Conservation (phyloP, 1,140 invertebrate species). For the Globodera rostochiensis region DNA sequence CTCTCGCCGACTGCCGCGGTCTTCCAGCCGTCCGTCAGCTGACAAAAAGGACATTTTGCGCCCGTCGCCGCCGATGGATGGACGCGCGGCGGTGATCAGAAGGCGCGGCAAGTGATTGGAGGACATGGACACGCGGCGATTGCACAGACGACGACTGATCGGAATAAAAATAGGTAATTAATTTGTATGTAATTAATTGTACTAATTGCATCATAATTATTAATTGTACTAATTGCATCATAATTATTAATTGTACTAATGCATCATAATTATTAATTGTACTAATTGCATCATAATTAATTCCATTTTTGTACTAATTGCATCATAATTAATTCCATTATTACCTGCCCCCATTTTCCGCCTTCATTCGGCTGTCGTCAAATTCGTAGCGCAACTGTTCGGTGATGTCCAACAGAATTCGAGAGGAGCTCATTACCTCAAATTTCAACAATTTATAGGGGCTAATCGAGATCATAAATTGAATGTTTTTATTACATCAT, state of each 20-base stretch:
- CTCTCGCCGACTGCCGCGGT: conserved; percentile 49
- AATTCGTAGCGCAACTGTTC: conserved; percentile 61
- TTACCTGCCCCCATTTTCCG: conserved; percentile 28
- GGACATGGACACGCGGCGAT: conserved; percentile 59
- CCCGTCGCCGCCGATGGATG: conserved; percentile 54
- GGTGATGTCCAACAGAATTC: conserved; percentile 60
- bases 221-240: too few species aligned
- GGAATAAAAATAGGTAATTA: conserved; percentile 8
- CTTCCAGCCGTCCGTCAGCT: conserved; percentile 61
- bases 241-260: too few species aligned
- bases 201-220: not conserved
- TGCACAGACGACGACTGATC: conserved; percentile 46
- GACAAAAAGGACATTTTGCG: conserved; percentile 65
- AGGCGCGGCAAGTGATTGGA: conserved; percentile 60
- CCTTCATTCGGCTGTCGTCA: conserved; percentile 51
- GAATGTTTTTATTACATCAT: conserved; percentile 48
- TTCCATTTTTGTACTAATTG: too few species aligned
- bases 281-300: too few species aligned
- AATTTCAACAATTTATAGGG: not conserved
- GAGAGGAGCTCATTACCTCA: conserved; percentile 42
- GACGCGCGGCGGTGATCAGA: conserved; percentile 63
- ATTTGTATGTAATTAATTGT: not conserved
- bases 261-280: too few species aligned
- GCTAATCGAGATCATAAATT: not conserved
- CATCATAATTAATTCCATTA: too few species aligned